Percentiles rank a stretch among this genome's conserved stretches.
Conservation (phyloP, 2,113 vertebrate genomes). For the Platanista minor region DNA sequence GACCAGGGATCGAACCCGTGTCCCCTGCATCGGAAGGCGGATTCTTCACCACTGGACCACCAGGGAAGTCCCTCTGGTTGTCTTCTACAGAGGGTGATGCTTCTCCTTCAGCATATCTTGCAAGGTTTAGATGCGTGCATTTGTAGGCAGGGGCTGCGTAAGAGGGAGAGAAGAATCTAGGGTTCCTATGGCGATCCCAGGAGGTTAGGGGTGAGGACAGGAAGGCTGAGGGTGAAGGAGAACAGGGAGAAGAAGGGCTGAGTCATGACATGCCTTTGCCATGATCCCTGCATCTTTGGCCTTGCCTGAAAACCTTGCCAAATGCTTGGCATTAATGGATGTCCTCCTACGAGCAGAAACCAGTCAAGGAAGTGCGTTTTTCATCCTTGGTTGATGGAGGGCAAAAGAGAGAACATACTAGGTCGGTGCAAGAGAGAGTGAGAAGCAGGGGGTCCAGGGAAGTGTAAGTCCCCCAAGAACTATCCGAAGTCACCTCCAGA, state of each 20-base stretch:
- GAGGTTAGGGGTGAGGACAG: not conserved
- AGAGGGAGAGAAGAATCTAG: not conserved
- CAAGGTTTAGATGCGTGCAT: not conserved
- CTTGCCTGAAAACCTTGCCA: not conserved
- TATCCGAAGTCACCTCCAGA: not conserved
- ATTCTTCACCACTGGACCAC: no score
- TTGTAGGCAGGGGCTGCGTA: not conserved
- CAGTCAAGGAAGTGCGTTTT: not conserved
- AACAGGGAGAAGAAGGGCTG: not conserved
- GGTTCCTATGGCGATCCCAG: not conserved
- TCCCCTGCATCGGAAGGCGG: no score
- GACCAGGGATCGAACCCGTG: no score
- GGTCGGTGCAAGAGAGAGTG: not conserved
- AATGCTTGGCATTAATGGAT: not conserved
- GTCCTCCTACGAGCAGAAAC: not conserved
- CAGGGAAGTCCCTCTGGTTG: not conserved
- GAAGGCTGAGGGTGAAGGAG: not conserved
- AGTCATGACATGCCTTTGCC: not conserved
- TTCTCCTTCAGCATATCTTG: not conserved
- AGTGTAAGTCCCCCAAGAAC: not conserved
- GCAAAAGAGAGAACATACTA: not conserved
- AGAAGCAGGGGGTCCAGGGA: not conserved
- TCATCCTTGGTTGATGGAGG: not conserved
- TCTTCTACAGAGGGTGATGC: not conserved
- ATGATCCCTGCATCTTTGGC: not conserved